Evolutionary conservation across 2,113 vertebrate species (phyloP), one percentile per base, ranked within the genome.

Genomic region (Lamprotornis superbus): DNA sequence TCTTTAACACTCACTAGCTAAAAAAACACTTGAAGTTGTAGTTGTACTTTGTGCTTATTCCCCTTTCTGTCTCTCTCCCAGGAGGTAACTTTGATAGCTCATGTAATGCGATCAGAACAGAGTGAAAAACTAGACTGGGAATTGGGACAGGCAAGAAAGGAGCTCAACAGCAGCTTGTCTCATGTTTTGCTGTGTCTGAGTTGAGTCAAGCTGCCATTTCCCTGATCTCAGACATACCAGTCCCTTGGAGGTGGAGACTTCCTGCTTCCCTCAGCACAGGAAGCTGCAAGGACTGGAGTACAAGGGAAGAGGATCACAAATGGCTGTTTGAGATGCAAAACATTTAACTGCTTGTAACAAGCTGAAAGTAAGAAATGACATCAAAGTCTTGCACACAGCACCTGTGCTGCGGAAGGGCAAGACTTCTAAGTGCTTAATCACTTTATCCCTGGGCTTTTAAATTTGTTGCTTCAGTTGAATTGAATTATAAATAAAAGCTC

Each of bases 131-230:
- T 7, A n/a, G 21, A 23, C 25, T 60, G 44, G 27, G 57, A 75
- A 50, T 24, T 18, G 8, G 12, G 19, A 40, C 6, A 39, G 57
- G 63, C 42, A 80, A 57, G 61, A 83, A 82, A 39, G 14, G 30
- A 79, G 31, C 9, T 10, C 0, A 0, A 11, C 17, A 40, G 35
- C 49, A 59, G 22, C 53, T 60, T 17, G 4, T 35, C 40, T 17
- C 0, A 0, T 31, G 10, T 40, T 75, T 49, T 57, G 39, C 31
- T 20, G 11, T 55, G 22, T 40, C 18, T 21, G 23, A 75, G 40
- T 25, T 59, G 19, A 27, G 53, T 37, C n/a, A 71, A n/a, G 52
- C 2, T 25, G 33, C 24, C 15, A 8, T 40, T 78, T 85, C 21
- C 12, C 21, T 35, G 4, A 35, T 49, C 19, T 33, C 28, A 49